Evolutionary conservation across 1,140 invertebrate species (phyloP), one percentile per base, ranked within the genome.

Genomic region (Campodea augens): DNA sequence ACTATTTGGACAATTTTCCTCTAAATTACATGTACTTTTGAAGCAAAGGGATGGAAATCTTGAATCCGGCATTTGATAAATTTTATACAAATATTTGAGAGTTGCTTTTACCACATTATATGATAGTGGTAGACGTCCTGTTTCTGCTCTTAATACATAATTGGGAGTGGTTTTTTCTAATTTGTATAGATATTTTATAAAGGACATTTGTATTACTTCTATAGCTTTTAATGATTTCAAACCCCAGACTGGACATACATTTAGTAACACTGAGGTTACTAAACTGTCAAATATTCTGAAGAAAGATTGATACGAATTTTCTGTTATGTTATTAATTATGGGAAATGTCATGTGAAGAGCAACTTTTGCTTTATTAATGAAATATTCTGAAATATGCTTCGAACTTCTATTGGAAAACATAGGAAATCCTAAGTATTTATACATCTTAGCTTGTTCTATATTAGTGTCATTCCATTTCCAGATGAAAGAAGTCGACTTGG

Each of bases 361-460:
- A 12, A 13, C 15, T 25, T 18, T 25, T 10, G 37, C 44, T 21
- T 42, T 46, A 3, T 22, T 5, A 5, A 23, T 41, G 4, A 40
- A 24, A 19, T 25, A 7, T 7, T 42, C 20, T 32, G 42, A 18
- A 2, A n/a, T 13, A 2, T 40, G 2, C 12, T 25, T 19, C 12
- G 15, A 40, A 3, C 1, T 22, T 39, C 36, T 25, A n/a, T 2
- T 39, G 24, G 23, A 38, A 25, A 48, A 48, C 10, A 25, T 13
- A n/a, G n/a, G n/a, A 3, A 48, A 24, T 5, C 43, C 47, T 2
- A 48, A 23, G 32, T 48, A 48, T 18, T 7, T 45, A 25, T 48
- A 48, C 4, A n/a, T 13, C 1, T 44, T 27, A 5, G 36, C 37
- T 5, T 23, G 4, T 23, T 40, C 47, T 23, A 48, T 40, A 22